phyloP scores from a whole-genome alignment of 2,888 invertebrate species.

The Elegia similella region DNA sequence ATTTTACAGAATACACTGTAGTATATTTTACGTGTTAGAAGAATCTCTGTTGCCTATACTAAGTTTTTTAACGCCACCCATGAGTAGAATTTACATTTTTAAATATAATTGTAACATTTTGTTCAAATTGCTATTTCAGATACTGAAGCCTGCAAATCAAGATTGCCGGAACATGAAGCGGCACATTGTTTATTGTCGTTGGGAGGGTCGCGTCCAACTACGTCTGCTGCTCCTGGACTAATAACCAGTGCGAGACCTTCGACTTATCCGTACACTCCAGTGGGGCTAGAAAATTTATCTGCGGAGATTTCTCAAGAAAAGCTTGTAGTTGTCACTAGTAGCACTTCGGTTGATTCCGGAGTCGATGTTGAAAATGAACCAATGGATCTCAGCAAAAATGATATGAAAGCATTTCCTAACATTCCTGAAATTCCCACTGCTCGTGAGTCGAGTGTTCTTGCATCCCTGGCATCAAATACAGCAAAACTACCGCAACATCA shows the following conservation, averaged over 20 bases:
- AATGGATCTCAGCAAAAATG: slow-evolving; percentile 74
- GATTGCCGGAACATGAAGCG: slow-evolving; percentile 92
- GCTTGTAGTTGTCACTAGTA: slow-evolving; percentile 40
- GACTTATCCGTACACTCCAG: slow-evolving; percentile 85
- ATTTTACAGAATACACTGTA: too few species aligned
- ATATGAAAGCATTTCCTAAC: slow-evolving; percentile 53
- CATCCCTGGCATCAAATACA: slow-evolving; percentile 84
- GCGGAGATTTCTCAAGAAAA: slow-evolving; percentile 54
- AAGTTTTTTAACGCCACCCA: background rate
- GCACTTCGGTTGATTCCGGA: slow-evolving; percentile 50
- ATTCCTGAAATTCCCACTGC: slow-evolving; percentile 82
- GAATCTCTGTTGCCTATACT: too few species aligned
- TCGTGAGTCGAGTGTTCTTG: slow-evolving; percentile 83
- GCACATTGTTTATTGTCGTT: slow-evolving; percentile 91
- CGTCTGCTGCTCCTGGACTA: slow-evolving; percentile 75
- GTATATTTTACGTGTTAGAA: too few species aligned
- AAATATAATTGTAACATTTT: background rate
- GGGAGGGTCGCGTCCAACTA: slow-evolving; percentile 81
- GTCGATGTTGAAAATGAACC: slow-evolving; percentile 77
- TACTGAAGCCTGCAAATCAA: slow-evolving; percentile 85
- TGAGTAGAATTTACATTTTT: background rate
- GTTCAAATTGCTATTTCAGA: slow-evolving; percentile 56
- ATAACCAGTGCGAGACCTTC: slow-evolving; percentile 83
- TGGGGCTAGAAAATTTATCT: slow-evolving; percentile 48
- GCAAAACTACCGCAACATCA: slow-evolving; percentile 82